Base-by-base conservation (phyloP, 1,140 invertebrate genomes). In the Leptopilina boulardi region DNA sequence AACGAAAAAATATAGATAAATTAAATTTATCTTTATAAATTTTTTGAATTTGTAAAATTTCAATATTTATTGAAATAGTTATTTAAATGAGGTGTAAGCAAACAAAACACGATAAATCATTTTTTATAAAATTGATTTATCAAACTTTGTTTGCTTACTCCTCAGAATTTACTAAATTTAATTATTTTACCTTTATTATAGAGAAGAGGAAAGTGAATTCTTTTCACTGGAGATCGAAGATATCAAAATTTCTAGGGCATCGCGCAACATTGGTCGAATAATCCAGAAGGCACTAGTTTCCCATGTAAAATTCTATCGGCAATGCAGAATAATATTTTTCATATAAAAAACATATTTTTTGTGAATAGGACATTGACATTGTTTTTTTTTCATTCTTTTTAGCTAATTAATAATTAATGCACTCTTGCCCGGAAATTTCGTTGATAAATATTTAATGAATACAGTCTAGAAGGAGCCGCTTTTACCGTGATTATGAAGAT, bases 401-500 rank as follows among this genome's bases (percentile, higher is more conserved):
- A 34, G 0, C 23, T 66, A 66, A 66, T 66, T 66, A 66, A 30
- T 30, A 66, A 34, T 30, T 66, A 66, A 66, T 66, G 59, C 59
- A 66, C 59, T 66, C 59, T 66, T 66, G 59, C 59, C 59, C 59
- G 59, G n/a, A 66, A 30, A 30, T 66, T 30, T 66, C 59, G 26
- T 66, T 66, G 59, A 66, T 30, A 30, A n/a, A n/a, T n/a, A n/a
- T n/a, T 66, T 23, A 38, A 2, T 66, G 26, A n/a, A 30, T 30
- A 26, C 4, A 26, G 77, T 66, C 81, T 83, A 87, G 75, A 78
- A 89, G 77, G 87, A 76, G 59, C 81, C 84, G 78, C 79, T 87
- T 73, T 90, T 91, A 41, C 85, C 88, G 66, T 91, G 93, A 87
- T 94, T 93, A 84, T 95, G 95, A 51, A 97, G 92, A 77, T 95